Conservation (phyloP, 2,113 vertebrate genomes). For the Aramus guarauna region DNA sequence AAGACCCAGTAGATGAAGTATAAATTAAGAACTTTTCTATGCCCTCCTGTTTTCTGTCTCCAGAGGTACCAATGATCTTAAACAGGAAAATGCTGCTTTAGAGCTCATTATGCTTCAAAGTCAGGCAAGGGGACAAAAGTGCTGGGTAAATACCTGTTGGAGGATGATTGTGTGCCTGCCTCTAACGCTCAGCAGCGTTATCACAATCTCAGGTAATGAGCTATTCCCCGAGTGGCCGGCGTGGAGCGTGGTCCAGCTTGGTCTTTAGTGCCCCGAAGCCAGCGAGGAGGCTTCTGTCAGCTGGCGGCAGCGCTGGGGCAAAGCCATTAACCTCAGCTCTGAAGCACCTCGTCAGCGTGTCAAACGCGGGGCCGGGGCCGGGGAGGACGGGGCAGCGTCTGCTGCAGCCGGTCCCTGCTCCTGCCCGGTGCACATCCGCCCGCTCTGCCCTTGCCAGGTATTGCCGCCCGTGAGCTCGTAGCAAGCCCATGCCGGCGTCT, state of each 20-base stretch:
- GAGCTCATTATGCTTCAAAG: not conserved
- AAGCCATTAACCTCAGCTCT: not conserved
- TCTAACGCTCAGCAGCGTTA: not conserved
- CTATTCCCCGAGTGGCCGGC: rapidly evolving
- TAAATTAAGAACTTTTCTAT: not conserved
- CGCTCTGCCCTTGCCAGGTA: not conserved
- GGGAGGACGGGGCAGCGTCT: not conserved
- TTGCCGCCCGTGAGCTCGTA: not conserved
- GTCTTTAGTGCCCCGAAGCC: not conserved
- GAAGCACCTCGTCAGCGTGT: rapidly evolving
- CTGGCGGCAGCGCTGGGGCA: not conserved
- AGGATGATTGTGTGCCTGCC: not conserved
- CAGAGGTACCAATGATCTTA: not conserved
- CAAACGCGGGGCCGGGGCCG: rapidly evolving
- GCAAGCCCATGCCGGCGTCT: not conserved
- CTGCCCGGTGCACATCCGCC: not conserved
- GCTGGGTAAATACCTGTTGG: not conserved
- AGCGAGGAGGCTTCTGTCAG: not conserved
- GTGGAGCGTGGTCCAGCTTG: not conserved
- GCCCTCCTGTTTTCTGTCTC: not conserved
- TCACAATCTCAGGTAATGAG: not conserved
- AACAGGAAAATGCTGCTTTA: not conserved
- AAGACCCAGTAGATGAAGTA: not conserved
- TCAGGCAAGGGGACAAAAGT: not conserved
- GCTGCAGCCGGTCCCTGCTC: not conserved